phyloP scores from a whole-genome alignment of 2,888 invertebrate genomes.

The Leptinotarsa tumamoca region DNA sequence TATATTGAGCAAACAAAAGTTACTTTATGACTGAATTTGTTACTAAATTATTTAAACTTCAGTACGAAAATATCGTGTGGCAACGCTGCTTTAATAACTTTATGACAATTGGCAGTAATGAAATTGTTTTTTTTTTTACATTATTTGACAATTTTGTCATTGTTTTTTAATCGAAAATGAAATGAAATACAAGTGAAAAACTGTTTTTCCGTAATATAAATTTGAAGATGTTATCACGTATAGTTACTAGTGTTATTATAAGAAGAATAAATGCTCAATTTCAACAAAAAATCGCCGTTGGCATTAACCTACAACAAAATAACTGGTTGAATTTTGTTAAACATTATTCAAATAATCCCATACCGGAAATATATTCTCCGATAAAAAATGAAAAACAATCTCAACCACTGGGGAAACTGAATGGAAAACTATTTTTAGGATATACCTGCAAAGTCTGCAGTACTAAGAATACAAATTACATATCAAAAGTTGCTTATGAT shows the following conservation, averaged over 20 bases:
- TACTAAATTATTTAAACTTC: too few species aligned
- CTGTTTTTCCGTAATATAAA: too few species aligned
- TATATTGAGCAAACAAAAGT: too few species aligned
- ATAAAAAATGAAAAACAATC: not conserved
- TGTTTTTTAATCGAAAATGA: too few species aligned
- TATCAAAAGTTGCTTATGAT: conserved; percentile 87
- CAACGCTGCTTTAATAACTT: too few species aligned
- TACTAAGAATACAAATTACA: conserved; percentile 80
- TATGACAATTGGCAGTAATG: too few species aligned
- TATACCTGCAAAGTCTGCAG: conserved; percentile 93
- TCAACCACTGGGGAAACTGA: conserved; percentile 59
- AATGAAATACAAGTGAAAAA: too few species aligned
- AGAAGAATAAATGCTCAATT: conserved; percentile 1
- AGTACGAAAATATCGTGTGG: too few species aligned
- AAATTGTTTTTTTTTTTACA: too few species aligned
- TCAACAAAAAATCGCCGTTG: not conserved
- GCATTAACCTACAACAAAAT: not conserved
- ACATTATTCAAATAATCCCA: not conserved
- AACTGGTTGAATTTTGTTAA: not conserved
- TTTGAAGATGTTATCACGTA: not conserved
- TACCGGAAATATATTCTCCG: not conserved
- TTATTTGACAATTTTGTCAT: too few species aligned
- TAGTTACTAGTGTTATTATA: not conserved
- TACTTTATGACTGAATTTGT: too few species aligned
- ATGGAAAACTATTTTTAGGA: conserved; percentile 76